Conservation (phyloP, 2,888 invertebrate species). For the Furcula furcula region DNA sequence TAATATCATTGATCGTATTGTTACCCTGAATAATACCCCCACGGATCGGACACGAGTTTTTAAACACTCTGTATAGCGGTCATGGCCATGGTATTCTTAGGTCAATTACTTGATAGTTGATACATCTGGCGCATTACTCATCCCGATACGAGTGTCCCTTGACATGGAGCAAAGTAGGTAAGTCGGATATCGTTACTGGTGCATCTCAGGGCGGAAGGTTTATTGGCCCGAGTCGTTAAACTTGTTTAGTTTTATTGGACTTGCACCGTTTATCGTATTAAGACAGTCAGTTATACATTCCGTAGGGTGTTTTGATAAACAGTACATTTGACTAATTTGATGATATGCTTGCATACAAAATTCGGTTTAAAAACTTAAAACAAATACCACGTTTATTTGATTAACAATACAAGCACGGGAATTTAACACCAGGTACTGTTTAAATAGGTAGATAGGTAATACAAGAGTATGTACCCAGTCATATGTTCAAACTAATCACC, state of each 20-base stretch:
- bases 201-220: constrained; percentile 51
- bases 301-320: constrained; percentile 62
- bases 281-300: constrained; percentile 55
- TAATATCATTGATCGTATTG: too few species aligned
- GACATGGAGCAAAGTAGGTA: constrained; percentile 23
- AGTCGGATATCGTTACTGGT: constrained; percentile 48
- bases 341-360: too few species aligned
- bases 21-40: too few species aligned
- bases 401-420: too few species aligned
- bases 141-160: constrained; percentile 26
- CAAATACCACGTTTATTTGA: too few species aligned
- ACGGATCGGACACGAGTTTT: constrained; percentile 38
- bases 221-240: constrained; percentile 64
- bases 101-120: constrained; percentile 56
- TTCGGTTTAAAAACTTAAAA: too few species aligned
- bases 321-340: too few species aligned
- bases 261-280: constrained; percentile 74
- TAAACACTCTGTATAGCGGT: constrained; percentile 45
- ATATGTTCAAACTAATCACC: too few species aligned
- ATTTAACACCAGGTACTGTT: too few species aligned
- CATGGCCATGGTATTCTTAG: constrained; percentile 41
- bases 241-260: constrained; percentile 75
- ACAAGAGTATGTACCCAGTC: too few species aligned
- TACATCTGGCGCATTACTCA: constrained; percentile 51
- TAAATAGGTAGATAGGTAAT: too few species aligned